Conservation (phyloP, 2,113 vertebrate genomes). For the Hiodon tergisus region DNA sequence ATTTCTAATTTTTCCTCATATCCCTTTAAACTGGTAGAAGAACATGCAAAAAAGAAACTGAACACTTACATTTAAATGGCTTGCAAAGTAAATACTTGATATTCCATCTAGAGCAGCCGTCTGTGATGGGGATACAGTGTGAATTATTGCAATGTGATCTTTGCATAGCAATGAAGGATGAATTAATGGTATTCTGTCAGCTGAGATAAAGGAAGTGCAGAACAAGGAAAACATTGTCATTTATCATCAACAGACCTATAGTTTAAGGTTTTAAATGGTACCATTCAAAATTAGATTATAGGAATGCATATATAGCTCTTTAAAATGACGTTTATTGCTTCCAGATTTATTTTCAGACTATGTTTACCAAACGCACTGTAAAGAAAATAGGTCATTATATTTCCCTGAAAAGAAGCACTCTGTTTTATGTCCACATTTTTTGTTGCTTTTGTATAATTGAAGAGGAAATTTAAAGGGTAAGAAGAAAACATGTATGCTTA, state of each 20-base stretch:
- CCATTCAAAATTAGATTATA: background rate
- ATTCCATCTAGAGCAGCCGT: background rate
- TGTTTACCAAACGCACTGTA: background rate
- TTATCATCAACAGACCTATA: background rate
- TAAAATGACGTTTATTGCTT: background rate
- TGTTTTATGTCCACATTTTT: background rate
- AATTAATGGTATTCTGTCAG: slow-evolving; percentile 7
- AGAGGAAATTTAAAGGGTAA: too few species aligned
- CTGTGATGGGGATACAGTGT: too few species aligned
- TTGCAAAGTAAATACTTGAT: background rate
- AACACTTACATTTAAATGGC: background rate
- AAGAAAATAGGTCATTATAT: background rate
- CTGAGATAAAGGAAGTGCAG: background rate
- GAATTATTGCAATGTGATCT: background rate
- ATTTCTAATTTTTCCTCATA: too few species aligned
- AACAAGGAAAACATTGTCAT: background rate
- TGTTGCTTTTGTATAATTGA: background rate
- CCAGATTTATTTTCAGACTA: background rate
- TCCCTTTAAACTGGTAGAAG: too few species aligned
- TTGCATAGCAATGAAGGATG: background rate
- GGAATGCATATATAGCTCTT: background rate
- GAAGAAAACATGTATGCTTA: background rate
- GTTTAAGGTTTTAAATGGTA: background rate
- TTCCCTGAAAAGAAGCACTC: background rate
- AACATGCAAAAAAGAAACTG: too few species aligned